Evolutionary conservation across 2,888 invertebrate genomes (phyloP), one percentile per base, ranked within the genome.

Genomic region (Leptopterna dolabrata): DNA sequence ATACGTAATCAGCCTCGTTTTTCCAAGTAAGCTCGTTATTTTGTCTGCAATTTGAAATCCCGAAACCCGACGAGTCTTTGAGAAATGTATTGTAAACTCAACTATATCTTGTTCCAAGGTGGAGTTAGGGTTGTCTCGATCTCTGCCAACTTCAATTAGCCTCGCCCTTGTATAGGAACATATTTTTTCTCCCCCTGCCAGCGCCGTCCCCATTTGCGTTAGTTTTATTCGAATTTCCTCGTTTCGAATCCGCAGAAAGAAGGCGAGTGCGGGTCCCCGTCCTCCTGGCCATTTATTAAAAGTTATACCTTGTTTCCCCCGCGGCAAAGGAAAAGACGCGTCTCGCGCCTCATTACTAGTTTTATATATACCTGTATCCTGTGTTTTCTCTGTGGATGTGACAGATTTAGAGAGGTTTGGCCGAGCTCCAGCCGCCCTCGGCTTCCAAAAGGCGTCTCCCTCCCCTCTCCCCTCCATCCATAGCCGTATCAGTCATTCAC

Each of bases 401-500:
- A 88, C 88, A 87, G 82, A 88, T 87, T 88, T 88, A 88, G 88
- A 88, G 73, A 80, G 63, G 51, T 87, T 63, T 85, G 87, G 87
- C 45, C n/a, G 3, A 11, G 4, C 36, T 73, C 51, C 84, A 1
- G 19, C 76, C 47, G n/a, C 73, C 63, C 73, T 47, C 85, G 7
- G 7, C 36, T 36, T 36, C 36, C 36, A 36, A 16, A 45, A 45
- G 78, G 47, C 76, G 30, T 41, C 45, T 45, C 24, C 82, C 36
- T 36, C 36, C 29, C 47, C 41, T 45, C 41, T 47, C 36, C 30
- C 36, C 36, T 7, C 36, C 36, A 7, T 7, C 36, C 36, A 2
- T 2, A 2, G 36, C 36, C 4, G 36, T 80, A 80, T 80, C 80
- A 80, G 80, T 80, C 80, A 80, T 80, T 80, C 80, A 55, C 82